Conservation (phyloP, 2,888 invertebrate genomes). For the Pocota personata region DNA sequence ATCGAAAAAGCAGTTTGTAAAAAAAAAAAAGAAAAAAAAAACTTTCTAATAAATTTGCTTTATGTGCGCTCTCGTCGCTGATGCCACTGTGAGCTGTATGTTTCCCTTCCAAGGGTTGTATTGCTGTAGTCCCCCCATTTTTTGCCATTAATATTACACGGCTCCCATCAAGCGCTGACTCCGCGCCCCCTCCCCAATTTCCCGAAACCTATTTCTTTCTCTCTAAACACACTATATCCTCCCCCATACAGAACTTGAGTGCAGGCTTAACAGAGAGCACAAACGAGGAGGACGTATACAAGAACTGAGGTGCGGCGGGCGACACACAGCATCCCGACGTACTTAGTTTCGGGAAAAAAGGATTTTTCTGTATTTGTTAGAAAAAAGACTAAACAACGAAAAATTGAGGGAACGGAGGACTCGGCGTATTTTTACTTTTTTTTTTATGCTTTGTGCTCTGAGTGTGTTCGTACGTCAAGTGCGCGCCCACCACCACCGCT, state of each 20-base stretch:
- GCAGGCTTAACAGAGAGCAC: constrained; percentile 59
- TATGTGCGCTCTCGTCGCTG: constrained; percentile 79
- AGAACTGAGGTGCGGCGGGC: constrained; percentile 32
- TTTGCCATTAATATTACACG: constrained; percentile 80
- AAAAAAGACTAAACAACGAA: constrained; percentile 74
- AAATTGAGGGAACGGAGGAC: constrained; percentile 37
- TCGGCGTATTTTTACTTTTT: constrained; percentile 16
- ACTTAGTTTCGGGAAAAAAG: constrained; percentile 75
- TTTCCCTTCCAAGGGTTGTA: constrained; percentile 69
- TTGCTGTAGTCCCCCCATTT: constrained; percentile 76
- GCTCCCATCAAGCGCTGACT: constrained; percentile 77
- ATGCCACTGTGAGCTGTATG: constrained; percentile 59
- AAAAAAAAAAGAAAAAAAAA: constrained; percentile 71
- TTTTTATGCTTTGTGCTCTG: constrained; percentile 19
- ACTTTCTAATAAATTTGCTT: constrained; percentile 83
- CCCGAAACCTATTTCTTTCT: constrained; percentile 71
- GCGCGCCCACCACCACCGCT: constrained; percentile 32
- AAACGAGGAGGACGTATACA: constrained; percentile 15
- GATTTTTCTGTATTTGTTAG: constrained; percentile 78
- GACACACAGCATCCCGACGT: constrained; percentile 67
- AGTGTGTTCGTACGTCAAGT: constrained; percentile 66
- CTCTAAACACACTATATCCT: constrained; percentile 73
- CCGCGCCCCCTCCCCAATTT: not conserved
- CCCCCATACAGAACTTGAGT: constrained; percentile 68
- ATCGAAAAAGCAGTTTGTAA: constrained; percentile 68